Conservation (phyloP, 2,888 invertebrate species). For the Dryococelus australis region DNA sequence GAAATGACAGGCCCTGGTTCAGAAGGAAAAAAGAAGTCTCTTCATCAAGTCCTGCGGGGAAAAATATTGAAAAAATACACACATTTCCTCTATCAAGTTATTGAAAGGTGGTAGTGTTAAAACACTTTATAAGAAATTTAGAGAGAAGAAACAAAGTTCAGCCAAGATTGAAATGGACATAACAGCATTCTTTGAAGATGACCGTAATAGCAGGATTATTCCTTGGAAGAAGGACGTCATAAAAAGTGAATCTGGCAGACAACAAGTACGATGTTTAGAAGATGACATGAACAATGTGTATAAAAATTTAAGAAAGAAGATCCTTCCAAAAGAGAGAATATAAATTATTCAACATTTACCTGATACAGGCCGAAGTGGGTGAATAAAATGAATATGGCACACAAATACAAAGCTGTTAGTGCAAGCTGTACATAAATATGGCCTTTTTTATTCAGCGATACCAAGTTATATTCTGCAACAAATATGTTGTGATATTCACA, state of each 20-base stretch:
- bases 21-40: neutral
- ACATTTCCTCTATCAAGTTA: neutral
- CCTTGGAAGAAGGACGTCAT: too few relatives aligned
- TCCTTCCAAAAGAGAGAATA: neutral
- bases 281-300: neutral
- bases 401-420: neutral
- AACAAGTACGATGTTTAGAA: too few relatives aligned
- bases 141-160: conserved; percentile 13
- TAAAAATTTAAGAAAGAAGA: neutral
- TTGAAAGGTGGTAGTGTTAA: neutral
- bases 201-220: neutral
- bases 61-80: conserved; percentile 20
- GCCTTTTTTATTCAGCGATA: too few relatives aligned
- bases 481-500: too few relatives aligned
- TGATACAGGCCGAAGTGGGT: neutral
- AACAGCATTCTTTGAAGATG: conserved; percentile 13
- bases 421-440: conserved; percentile 24
- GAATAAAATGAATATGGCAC: conserved; percentile 6
- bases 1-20: too few relatives aligned
- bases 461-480: too few relatives aligned
- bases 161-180: neutral
- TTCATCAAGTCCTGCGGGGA: neutral
- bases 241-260: too few relatives aligned
- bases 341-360: neutral
- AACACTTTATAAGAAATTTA: neutral